phyloP scores from a whole-genome alignment of 2,113 vertebrate species.

The Aegotheles bennettii region DNA sequence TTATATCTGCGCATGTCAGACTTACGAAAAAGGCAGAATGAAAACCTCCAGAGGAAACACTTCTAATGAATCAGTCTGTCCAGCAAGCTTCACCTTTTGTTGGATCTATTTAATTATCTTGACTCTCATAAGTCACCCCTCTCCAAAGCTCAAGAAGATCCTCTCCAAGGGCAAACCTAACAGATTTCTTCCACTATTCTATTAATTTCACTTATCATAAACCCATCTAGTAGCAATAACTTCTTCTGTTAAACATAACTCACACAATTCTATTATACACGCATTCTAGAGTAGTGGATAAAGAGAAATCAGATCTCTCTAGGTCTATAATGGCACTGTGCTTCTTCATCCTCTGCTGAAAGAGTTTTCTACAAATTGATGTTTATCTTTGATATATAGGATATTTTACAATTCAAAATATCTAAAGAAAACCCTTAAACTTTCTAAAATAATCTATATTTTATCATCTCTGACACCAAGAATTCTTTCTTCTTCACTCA shows the following conservation, averaged over 20 bases:
- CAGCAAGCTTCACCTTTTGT: not conserved
- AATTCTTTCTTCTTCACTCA: not conserved
- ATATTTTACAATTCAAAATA: not conserved
- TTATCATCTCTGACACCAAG: not conserved
- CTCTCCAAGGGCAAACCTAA: not conserved
- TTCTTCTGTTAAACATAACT: not conserved
- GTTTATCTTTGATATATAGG: not conserved
- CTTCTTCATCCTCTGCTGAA: not conserved
- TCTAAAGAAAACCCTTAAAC: not conserved
- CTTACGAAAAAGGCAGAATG: not conserved
- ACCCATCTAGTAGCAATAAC: not conserved
- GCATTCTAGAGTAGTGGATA: not conserved
- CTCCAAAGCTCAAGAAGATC: not conserved
- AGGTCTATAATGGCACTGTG: not conserved
- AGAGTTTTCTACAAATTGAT: not conserved
- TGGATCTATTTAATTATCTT: not conserved
- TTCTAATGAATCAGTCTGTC: not conserved
- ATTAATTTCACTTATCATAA: not conserved
- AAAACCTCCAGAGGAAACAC: not conserved
- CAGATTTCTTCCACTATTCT: not conserved
- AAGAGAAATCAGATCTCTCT: not conserved
- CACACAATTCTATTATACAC: not conserved
- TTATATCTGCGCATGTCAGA: not conserved
- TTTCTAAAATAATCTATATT: not conserved
- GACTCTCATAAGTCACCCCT: not conserved